These are phyloP conservation scores for Dermochelys coriacea DNA, from an alignment of 2,797 vertebrate genomes.

Conservation along the genomic window DNA sequence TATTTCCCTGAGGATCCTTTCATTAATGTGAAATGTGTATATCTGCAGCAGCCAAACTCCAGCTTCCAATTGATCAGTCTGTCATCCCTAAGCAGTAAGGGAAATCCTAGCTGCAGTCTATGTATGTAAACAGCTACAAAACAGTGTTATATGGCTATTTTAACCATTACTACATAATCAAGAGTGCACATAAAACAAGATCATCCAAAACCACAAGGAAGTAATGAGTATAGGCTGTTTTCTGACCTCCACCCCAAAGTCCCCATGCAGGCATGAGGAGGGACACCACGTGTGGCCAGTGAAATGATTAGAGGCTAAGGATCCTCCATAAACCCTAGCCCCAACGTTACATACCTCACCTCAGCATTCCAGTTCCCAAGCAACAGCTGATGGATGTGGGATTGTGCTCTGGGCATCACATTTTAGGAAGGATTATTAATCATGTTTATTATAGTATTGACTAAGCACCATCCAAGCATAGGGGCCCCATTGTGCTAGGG, in stretches of 20 bases:
- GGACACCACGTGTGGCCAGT: neutral
- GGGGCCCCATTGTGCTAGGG: neutral
- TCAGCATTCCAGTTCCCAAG: neutral
- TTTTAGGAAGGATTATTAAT: neutral
- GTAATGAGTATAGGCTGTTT: neutral
- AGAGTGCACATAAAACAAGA: neutral
- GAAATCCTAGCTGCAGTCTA: neutral
- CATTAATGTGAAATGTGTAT: neutral
- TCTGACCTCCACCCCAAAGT: neutral
- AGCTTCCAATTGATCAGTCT: neutral
- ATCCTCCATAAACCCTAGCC: neutral
- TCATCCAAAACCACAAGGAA: neutral
- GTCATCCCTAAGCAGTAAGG: neutral
- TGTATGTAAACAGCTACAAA: neutral
- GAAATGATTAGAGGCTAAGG: neutral
- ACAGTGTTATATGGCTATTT: neutral
- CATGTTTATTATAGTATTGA: neutral
- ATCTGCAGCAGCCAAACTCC: neutral
- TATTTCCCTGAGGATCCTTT: neutral
- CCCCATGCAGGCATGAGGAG: neutral
- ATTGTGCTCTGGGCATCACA: neutral
- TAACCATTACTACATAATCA: neutral
- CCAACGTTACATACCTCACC: neutral
- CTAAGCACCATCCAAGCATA: neutral
- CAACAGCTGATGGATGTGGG: neutral